Evolutionary conservation across 1,140 invertebrate species (phyloP), one percentile per base, ranked within the genome.

Genomic region (Idris sp.): DNA sequence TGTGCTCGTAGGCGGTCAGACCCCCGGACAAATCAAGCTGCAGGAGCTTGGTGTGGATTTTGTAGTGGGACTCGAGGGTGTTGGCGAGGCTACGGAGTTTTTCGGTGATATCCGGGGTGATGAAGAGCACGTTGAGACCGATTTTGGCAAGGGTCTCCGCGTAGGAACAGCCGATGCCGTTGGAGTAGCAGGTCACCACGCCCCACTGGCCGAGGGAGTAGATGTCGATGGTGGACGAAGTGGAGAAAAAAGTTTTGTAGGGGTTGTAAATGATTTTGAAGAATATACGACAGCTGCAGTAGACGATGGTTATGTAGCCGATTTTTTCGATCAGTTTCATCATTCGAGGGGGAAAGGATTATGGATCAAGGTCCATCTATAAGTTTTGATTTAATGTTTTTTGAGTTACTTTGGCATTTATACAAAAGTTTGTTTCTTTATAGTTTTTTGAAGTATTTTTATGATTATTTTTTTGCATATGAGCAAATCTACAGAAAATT

Each of bases 141-240:
- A 89, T 88, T 46, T 91, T 90, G 0, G 96, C 96, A 56, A 98
- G 83, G 75, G 92, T 89, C 85, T 92, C 90, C 2, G 94, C 93
- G 85, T 95, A 97, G 1, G 93, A 93, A 84, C 92, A 94, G 28
- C 96, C 96, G 80, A 97, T 92, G 2, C 95, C 95, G 89, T 96
- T 95, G 6, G 95, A 96, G 4, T 93, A 92, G 26, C 96, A 96
- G 30, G 96, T 97, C 4, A 97, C 87, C 65, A 97, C 93, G 4
- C 64, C 80, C 82, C 81, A 84, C 44, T 74, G 78, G 33, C 81
- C 81, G 15, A 83, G 43, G 0, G 80, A 77, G 9, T 59, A 69
- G 5, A 84, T 36, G 48, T 83, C 78, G 7, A 83, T 33, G 7
- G 28, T 7, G 0, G 72, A 41, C 1, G 48, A 31, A 2, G 53